phyloP scores from a whole-genome alignment of 2,113 vertebrate species.

The Passer montanus region DNA sequence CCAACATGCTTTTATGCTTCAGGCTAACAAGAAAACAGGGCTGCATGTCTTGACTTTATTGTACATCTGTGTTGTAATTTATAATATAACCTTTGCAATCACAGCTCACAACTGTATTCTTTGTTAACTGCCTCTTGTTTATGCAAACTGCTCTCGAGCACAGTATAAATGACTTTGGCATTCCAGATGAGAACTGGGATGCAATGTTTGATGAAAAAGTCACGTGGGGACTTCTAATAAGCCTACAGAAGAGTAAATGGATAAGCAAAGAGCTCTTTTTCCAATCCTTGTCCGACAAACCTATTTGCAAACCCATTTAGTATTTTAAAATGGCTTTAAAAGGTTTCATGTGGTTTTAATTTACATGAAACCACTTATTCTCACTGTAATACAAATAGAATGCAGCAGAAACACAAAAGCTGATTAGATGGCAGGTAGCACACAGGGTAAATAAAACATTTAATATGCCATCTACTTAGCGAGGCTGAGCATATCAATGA shows the following conservation, averaged over 20 bases:
- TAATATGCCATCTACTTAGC: conserved; percentile 40
- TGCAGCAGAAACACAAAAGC: conserved; percentile 57
- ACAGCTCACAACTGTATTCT: conserved; percentile 2
- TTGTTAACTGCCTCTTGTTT: conserved; percentile 47
- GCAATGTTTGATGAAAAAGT: conserved; percentile 60
- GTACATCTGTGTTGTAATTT: not conserved
- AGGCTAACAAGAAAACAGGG: not conserved
- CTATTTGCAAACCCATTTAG: conserved; percentile 59
- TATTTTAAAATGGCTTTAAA: conserved; percentile 61
- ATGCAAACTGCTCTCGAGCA: conserved; percentile 50
- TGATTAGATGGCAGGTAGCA: conserved; percentile 62
- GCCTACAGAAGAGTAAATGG: conserved; percentile 52
- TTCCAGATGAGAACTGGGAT: conserved; percentile 45
- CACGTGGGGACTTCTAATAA: conserved; percentile 15
- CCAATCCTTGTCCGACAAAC: conserved; percentile 54
- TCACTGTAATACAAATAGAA: conserved; percentile 38
- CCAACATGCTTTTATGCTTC: not conserved
- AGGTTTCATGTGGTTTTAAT: conserved; percentile 60
- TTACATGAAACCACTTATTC: conserved; percentile 61
- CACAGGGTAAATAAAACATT: conserved; percentile 60
- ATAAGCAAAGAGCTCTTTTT: conserved; percentile 62
- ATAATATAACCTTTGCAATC: not conserved
- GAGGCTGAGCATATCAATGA: conserved; percentile 12
- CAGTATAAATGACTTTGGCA: conserved; percentile 58
- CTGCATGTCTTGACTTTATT: not conserved